Percentiles rank a stretch among this genome's conserved stretches.
phyloP scores from a whole-genome alignment of 2,888 invertebrate species.

The Dynastes grantii region DNA sequence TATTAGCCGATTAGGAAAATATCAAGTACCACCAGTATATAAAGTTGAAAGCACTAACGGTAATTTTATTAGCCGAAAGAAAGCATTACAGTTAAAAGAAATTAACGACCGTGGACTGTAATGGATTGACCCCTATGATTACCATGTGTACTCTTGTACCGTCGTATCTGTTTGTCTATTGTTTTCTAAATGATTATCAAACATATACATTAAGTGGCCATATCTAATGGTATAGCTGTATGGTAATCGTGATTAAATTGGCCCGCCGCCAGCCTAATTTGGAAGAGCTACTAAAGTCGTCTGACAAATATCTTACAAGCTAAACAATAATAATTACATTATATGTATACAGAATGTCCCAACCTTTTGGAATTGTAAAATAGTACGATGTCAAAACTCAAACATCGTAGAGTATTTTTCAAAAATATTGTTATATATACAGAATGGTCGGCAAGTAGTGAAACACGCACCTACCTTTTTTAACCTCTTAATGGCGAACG shows the following conservation, averaged over 20 bases:
- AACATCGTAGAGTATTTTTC: too few relatives aligned
- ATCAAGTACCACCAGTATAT: slow-evolving; percentile 9
- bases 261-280: neutral
- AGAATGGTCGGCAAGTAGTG: too few relatives aligned
- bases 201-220: slow-evolving; percentile 13
- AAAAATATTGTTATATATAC: too few relatives aligned
- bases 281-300: neutral
- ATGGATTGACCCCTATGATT: slow-evolving; percentile 10
- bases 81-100: neutral
- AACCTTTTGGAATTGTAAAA: too few relatives aligned
- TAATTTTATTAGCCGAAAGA: neutral
- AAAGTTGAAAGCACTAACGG: neutral
- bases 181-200: slow-evolving; percentile 13
- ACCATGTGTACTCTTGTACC: too few relatives aligned
- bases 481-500: too few relatives aligned
- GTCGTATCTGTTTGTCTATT: neutral
- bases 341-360: too few relatives aligned
- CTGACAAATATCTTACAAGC: too few relatives aligned
- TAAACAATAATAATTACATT: too few relatives aligned
- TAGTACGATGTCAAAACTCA: too few relatives aligned
- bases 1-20: too few relatives aligned
- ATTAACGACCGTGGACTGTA: neutral
- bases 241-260: slow-evolving; percentile 1
- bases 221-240: neutral
- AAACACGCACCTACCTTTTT: too few relatives aligned